phyloP scores from a whole-genome alignment of 1,140 invertebrate species.

The Pygmarrhopalites habei region DNA sequence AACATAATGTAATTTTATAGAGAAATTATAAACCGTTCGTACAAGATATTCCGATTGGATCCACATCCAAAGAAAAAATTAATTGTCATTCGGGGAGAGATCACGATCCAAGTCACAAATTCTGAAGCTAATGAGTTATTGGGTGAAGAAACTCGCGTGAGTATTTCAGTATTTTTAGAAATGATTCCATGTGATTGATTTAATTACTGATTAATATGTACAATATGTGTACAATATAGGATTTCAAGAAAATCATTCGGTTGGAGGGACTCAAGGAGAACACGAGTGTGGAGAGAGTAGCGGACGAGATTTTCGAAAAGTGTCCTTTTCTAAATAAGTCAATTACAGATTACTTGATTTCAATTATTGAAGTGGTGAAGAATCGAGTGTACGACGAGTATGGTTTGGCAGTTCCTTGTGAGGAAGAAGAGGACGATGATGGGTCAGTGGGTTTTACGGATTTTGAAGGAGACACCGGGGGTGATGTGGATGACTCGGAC shows the following conservation, averaged over 20 bases:
- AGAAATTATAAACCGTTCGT: slow-evolving; percentile 33
- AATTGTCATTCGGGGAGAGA: slow-evolving; percentile 33
- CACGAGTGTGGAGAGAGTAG: slow-evolving; percentile 69
- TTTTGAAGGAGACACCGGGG: slow-evolving; percentile 34
- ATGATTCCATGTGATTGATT: slow-evolving; percentile 4
- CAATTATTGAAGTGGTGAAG: slow-evolving; percentile 84
- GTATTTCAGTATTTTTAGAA: not conserved
- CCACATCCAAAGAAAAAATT: slow-evolving; percentile 29
- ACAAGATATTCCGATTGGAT: slow-evolving; percentile 33
- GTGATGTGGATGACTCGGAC: slow-evolving; percentile 4
- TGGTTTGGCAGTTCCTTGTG: slow-evolving; percentile 42
- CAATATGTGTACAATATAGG: too few species aligned
- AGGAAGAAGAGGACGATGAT: not conserved
- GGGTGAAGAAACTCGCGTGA: slow-evolving; percentile 41
- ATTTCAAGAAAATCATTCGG: slow-evolving; percentile 75
- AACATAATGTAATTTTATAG: not conserved
- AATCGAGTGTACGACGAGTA: slow-evolving; percentile 57
- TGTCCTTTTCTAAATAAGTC: slow-evolving; percentile 81
- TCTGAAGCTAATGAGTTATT: slow-evolving; percentile 34
- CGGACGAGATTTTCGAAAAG: slow-evolving; percentile 79
- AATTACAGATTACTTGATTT: slow-evolving; percentile 65
- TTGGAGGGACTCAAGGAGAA: slow-evolving; percentile 72
- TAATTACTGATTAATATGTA: slow-evolving; percentile 31
- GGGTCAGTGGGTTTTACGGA: slow-evolving; percentile 30
- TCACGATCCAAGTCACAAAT: slow-evolving; percentile 25